Percentiles rank a stretch among this genome's conserved stretches.
phyloP scores from a whole-genome alignment of 2,797 vertebrate species.

The Aldrovandia affinis region DNA sequence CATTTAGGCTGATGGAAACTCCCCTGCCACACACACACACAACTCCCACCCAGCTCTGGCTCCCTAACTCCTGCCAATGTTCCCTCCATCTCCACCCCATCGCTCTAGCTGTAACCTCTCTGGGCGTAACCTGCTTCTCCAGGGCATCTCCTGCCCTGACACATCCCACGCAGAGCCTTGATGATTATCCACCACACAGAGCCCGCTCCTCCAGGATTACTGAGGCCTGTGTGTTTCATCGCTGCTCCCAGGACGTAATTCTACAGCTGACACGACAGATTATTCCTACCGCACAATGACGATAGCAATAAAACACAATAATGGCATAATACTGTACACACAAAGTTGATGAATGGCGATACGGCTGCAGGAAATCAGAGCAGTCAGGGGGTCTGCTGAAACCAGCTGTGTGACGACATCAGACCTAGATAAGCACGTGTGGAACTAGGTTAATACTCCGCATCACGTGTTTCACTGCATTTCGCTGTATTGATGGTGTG shows the following conservation, averaged over 20 bases:
- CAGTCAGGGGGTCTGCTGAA: not conserved
- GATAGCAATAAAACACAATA: slow-evolving; percentile 27
- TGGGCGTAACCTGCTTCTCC: slow-evolving; percentile 19
- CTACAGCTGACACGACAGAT: slow-evolving; percentile 32
- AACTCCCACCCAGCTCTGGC: not conserved
- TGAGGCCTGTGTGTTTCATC: not conserved
- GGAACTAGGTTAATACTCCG: not conserved
- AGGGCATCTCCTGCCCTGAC: slow-evolving; percentile 17
- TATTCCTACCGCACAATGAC: slow-evolving; percentile 14
- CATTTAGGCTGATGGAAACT: not conserved
- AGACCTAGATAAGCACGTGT: not conserved
- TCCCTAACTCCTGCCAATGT: not conserved
- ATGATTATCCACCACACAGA: not conserved
- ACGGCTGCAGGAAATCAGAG: not conserved
- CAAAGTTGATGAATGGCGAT: slow-evolving; percentile 1
- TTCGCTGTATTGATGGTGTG: not conserved
- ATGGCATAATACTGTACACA: not conserved
- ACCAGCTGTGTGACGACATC: slow-evolving; percentile 8
- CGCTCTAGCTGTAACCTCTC: not conserved
- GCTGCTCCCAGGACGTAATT: not conserved
- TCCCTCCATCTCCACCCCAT: not conserved
- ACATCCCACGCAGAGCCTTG: slow-evolving; percentile 11
- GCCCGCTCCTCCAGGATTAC: slow-evolving; percentile 1
- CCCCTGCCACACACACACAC: not conserved
- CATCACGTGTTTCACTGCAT: not conserved